Conservation (phyloP, 2,113 vertebrate genomes). For the Diglossa brunneiventris region DNA sequence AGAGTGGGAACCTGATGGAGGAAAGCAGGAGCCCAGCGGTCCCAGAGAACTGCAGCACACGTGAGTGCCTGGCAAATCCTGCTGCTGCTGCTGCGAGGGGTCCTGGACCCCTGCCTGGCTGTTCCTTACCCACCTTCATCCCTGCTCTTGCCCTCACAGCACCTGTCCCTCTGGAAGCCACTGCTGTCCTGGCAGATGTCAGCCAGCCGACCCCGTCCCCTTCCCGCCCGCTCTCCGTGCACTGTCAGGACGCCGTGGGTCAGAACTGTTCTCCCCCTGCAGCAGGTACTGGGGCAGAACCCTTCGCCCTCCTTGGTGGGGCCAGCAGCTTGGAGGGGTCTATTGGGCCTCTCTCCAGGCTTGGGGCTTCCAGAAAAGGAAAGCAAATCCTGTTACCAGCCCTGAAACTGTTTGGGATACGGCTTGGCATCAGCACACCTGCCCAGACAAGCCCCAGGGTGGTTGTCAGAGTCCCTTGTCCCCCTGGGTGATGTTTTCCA, state of each 20-base stretch:
- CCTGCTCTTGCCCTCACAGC: background rate
- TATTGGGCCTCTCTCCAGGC: background rate
- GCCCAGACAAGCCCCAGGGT: rapidly evolving
- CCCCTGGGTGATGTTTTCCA: background rate
- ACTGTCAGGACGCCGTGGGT: rapidly evolving
- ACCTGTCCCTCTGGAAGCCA: rapidly evolving
- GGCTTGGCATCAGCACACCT: rapidly evolving
- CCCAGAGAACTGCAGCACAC: rapidly evolving
- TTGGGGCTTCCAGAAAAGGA: background rate
- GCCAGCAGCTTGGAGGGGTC: background rate
- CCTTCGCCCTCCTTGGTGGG: background rate
- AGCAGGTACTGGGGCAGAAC: background rate
- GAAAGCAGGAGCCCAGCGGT: background rate
- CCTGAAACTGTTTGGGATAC: rapidly evolving
- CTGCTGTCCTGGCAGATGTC: background rate
- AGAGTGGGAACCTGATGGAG: too few relatives aligned
- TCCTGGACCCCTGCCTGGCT: background rate
- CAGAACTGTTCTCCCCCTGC: background rate
- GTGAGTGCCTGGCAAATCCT: background rate
- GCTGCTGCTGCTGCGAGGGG: rapidly evolving
- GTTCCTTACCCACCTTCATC: rapidly evolving
- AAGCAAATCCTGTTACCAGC: background rate
- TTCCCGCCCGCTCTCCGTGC: rapidly evolving
- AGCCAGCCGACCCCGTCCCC: rapidly evolving
- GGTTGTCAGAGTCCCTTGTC: background rate